Evolutionary conservation across 37 sponge, comb jelly and placozoan genomes (phyloP), one percentile per base, ranked within the genome.

Genomic region (Aphrocallistes beatrix): DNA sequence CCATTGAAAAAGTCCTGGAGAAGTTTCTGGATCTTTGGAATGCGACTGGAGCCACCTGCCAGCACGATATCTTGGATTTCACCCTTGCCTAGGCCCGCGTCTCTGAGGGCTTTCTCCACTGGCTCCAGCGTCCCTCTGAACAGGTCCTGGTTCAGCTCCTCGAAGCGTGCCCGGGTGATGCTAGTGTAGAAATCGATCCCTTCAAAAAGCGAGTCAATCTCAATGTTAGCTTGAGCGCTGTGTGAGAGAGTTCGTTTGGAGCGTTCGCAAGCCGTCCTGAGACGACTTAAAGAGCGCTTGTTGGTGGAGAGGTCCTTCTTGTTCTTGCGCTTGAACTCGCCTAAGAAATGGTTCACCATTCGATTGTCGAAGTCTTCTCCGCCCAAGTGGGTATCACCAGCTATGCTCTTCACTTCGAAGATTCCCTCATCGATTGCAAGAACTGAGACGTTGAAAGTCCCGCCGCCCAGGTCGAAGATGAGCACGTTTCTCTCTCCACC

Each of bases 301-400:
- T 92, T 96, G 8, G 40, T 81, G 23, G 83, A 40, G 37, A 96
- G 85, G 51, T 97, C 98, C 86, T 95, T 94, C 90, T 93, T 94
- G 92, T 87, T 86, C 83, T 93, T 93, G 25, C 89, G 82, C 89
- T 93, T 93, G 91, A 97, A 97, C 48, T 97, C 98, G 51, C 83
- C 38, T 36, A 94, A 38, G 82, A 95, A 94, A 83, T 88, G 86
- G 82, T 90, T 89, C 23, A 97, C 98, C 95, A 97, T 91, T 47
- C 95, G 81, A 42, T 93, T 95, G 91, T 97, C 98, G 86, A 97
- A 97, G 82, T 97, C 98, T 50, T 97, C 98, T 17, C 98, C 98
- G 36, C 98, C 98, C 39, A 97, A 86, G 51, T 97, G 98, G 39
- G 98, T 97, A 86, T 97, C 93, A 19, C 98, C 98, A 83, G 93